A percentile compares a stretch with the other conserved stretches of the same genome.
These are phyloP conservation scores for Myopa tessellatipennis DNA, from an alignment of 2,888 invertebrate species.

Conservation along the genomic window DNA sequence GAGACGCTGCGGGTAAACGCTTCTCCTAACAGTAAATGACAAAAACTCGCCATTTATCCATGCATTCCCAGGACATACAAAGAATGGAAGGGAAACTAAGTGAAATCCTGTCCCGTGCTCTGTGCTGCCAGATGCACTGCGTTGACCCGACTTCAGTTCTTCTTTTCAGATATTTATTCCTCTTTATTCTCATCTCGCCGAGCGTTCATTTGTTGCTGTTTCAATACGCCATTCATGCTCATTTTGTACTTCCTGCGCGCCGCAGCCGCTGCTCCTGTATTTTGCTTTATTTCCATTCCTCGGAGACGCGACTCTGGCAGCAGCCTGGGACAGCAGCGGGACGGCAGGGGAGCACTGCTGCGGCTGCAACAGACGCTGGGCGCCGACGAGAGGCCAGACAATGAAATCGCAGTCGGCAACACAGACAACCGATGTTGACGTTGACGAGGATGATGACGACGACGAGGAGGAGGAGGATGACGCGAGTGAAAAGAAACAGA, in stretches of 20 bases:
- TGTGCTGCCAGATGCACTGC: neutral
- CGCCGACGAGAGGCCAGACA: slow-evolving; percentile 33
- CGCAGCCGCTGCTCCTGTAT: neutral
- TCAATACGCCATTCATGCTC: slow-evolving; percentile 26
- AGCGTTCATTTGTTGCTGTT: slow-evolving; percentile 25
- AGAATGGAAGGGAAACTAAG: slow-evolving; percentile 13
- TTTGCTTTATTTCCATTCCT: neutral
- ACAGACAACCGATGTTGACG: slow-evolving; percentile 20
- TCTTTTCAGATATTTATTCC: neutral
- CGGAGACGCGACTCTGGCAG: neutral
- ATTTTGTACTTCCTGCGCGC: slow-evolving; percentile 15
- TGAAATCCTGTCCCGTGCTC: slow-evolving; percentile 20
- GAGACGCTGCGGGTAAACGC: no score
- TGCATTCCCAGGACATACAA: no score
- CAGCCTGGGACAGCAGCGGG: slow-evolving; percentile 14
- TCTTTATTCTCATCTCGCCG: neutral
- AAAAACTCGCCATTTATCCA: no score
- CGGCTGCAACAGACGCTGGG: slow-evolving; percentile 13
- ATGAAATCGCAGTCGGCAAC: slow-evolving; percentile 25
- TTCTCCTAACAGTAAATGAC: neutral
- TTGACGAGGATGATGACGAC: neutral
- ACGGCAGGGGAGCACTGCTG: neutral
- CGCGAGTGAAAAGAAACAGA: neutral
- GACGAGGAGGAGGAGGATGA: neutral
- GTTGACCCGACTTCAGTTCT: neutral